Conservation (phyloP, 1,140 invertebrate genomes). For the Hyles vespertilio region DNA sequence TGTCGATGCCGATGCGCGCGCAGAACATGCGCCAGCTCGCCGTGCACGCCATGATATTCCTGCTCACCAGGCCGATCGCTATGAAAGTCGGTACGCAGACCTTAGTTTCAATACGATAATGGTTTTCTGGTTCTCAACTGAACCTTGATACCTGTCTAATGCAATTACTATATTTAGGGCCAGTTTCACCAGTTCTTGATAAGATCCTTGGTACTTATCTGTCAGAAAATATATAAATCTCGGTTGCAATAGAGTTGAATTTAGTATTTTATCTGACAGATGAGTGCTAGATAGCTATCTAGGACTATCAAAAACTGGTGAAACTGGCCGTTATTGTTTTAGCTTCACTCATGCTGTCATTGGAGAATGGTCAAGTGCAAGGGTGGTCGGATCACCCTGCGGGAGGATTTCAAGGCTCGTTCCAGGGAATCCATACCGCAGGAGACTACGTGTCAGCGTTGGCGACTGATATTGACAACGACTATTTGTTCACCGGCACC, state of each 20-base stretch:
- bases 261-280: too few relatives aligned
- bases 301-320: too few relatives aligned
- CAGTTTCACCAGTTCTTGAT: too few relatives aligned
- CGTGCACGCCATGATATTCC: conserved; percentile 76
- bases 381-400: conserved; percentile 83
- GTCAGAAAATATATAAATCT: too few relatives aligned
- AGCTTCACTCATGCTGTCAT: conserved; percentile 79
- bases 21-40: conserved; percentile 58
- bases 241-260: too few relatives aligned
- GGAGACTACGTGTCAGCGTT: conserved; percentile 82
- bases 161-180: too few relatives aligned
- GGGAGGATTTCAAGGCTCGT: conserved; percentile 79
- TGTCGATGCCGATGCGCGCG: conserved; percentile 36
- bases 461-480: conserved; percentile 79
- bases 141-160: too few relatives aligned
- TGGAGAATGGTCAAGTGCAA: conserved; percentile 82
- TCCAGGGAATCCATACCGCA: conserved; percentile 79
- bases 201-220: too few relatives aligned
- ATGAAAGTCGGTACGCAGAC: conserved; percentile 62
- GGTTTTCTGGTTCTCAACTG: too few relatives aligned
- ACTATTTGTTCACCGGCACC: conserved; percentile 82
- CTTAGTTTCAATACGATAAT: neutral
- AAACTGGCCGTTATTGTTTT: too few relatives aligned
- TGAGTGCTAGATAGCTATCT: too few relatives aligned
- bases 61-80: conserved; percentile 68